Evolutionary conservation across 2,113 vertebrate species (phyloP).

Genomic region (Pongo abelii): DNA sequence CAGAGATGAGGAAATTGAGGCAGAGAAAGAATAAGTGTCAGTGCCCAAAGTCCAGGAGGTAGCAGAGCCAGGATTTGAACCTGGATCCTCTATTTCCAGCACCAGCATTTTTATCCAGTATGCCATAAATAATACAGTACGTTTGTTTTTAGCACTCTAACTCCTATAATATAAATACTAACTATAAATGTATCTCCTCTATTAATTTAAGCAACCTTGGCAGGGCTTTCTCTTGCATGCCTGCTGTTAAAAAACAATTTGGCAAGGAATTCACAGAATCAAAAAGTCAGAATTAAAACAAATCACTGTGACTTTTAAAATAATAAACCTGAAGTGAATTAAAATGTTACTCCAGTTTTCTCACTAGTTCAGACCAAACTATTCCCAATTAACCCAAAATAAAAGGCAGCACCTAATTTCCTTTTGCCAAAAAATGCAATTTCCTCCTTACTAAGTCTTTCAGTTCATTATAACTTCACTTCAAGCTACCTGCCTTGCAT

Average conservation of each 20-base stretch:
- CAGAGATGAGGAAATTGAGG: neutral
- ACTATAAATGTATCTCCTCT: neutral
- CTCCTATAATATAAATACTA: neutral
- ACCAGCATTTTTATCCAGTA: neutral
- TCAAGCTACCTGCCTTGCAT: conserved; percentile 44
- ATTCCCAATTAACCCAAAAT: neutral
- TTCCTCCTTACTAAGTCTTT: neutral
- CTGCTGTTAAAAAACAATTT: conserved; percentile 34
- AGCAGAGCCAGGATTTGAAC: neutral
- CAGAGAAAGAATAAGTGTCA: neutral
- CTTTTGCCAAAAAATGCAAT: neutral
- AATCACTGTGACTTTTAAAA: conserved; percentile 7
- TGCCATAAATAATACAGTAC: neutral
- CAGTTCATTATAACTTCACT: neutral
- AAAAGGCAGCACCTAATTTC: conserved; percentile 1
- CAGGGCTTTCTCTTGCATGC: neutral
- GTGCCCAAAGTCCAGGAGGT: neutral
- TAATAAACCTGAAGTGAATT: conserved; percentile 26
- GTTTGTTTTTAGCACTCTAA: neutral
- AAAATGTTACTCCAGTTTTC: conserved; percentile 1
- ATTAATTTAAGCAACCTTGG: conserved; percentile 2
- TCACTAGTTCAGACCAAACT: neutral
- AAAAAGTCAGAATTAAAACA: conserved; percentile 39
- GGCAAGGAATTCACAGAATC: neutral
- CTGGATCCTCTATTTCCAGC: neutral